Evolutionary conservation across 2,888 invertebrate species (phyloP).

Genomic region (Cryptus viduatorius): DNA sequence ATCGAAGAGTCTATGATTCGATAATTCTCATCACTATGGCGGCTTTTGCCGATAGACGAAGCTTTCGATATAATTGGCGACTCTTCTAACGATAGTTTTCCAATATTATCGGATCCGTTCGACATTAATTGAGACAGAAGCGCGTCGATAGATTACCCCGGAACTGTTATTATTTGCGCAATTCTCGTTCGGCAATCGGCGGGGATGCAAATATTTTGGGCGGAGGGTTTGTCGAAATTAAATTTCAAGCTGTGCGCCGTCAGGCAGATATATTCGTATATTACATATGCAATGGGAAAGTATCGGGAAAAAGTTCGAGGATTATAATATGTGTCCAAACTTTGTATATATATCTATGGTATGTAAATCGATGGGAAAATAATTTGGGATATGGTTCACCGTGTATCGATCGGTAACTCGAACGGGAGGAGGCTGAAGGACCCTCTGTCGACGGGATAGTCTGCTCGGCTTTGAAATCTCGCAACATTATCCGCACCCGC

Average conservation of each 20-base stretch:
- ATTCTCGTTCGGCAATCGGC: not conserved
- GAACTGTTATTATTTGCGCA: not conserved
- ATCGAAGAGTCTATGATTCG: too few relatives aligned
- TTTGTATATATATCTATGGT: not conserved
- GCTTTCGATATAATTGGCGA: too few relatives aligned
- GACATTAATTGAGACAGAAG: not conserved
- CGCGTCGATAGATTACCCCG: not conserved
- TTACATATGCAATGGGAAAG: constrained; percentile 5
- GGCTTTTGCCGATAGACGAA: too few relatives aligned
- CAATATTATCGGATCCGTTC: not conserved
- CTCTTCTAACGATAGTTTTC: too few relatives aligned
- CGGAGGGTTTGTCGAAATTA: not conserved
- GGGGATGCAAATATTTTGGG: not conserved
- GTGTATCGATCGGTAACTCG: constrained; percentile 5
- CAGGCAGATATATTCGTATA: not conserved
- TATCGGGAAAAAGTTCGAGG: not conserved
- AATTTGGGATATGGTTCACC: not conserved
- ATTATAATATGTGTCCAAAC: constrained; percentile 1
- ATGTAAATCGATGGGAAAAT: not conserved
- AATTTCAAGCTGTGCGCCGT: not conserved
- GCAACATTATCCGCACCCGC: constrained; percentile 35
- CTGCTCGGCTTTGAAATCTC: constrained; percentile 44
- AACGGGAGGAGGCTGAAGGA: constrained; percentile 24
- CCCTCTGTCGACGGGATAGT: not conserved
- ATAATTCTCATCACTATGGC: too few relatives aligned